A percentile compares a stretch with the other conserved stretches of the same genome.
Conservation (phyloP, 2,797 vertebrate genomes). For the Manis javanica region DNA sequence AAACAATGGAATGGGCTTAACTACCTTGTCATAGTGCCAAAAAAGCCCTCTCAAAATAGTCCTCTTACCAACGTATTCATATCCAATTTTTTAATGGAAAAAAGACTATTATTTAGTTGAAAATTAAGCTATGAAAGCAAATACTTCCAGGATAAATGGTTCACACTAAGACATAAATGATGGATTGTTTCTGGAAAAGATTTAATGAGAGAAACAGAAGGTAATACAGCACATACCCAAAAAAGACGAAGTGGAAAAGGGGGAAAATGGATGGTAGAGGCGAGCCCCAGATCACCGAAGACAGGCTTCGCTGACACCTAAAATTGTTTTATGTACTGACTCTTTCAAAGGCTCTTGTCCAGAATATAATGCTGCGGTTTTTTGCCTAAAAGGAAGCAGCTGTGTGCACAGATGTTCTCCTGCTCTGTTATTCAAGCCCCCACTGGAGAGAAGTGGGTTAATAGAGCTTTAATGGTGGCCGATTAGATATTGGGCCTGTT, state of each 20-base stretch:
- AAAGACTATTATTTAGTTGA: background rate
- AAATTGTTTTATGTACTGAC: background rate
- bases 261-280: background rate
- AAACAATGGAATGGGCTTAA: background rate
- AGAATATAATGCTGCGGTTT: background rate
- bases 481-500: conserved; percentile 78
- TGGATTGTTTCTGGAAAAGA: conserved; percentile 33
- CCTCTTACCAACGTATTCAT: background rate
- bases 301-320: background rate
- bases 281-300: background rate
- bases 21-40: background rate
- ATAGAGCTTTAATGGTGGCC: conserved; percentile 79
- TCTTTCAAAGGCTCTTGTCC: background rate
- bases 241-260: background rate
- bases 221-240: background rate
- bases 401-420: conserved; percentile 60
- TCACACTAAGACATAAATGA: conserved; percentile 26
- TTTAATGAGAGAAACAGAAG: conserved; percentile 22
- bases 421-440: conserved; percentile 54
- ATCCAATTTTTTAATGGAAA: background rate
- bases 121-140: conserved; percentile 61
- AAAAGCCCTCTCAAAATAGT: background rate
- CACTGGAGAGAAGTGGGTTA: conserved; percentile 73
- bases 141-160: background rate
- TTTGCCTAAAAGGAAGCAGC: conserved; percentile 54